A percentile compares a stretch with the other conserved stretches of the same genome.
Conservation (phyloP, 2,113 vertebrate genomes). For the Xiphorhynchus elegans region DNA sequence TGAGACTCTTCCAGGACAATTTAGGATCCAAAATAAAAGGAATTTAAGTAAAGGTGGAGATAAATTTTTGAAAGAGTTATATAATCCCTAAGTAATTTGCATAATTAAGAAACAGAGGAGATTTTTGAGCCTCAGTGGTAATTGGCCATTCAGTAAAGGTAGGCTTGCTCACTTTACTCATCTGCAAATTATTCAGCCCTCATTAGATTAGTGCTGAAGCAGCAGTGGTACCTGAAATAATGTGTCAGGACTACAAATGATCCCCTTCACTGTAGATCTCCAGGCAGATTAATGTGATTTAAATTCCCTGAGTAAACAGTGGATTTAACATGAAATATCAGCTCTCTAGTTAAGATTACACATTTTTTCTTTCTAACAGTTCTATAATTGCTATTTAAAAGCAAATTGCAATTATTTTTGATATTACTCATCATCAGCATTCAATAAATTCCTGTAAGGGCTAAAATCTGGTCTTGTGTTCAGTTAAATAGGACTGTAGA, state of each 20-base stretch:
- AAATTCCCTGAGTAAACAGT: background rate
- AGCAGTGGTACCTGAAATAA: background rate
- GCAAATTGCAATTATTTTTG: background rate
- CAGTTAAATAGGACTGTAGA: background rate
- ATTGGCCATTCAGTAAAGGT: slow-evolving; percentile 13
- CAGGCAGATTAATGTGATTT: background rate
- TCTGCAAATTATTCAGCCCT: slow-evolving; percentile 12
- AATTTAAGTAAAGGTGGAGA: background rate
- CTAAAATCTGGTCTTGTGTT: background rate
- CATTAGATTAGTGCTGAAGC: slow-evolving; percentile 30
- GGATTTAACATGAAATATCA: background rate
- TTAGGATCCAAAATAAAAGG: background rate
- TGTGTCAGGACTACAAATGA: background rate
- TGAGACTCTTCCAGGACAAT: background rate
- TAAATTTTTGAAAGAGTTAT: background rate
- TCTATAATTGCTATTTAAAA: background rate
- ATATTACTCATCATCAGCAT: background rate
- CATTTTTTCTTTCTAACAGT: background rate
- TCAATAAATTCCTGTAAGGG: background rate
- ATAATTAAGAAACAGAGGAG: background rate
- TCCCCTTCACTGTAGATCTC: background rate
- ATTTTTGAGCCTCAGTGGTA: background rate
- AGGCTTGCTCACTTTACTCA: background rate
- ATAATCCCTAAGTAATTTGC: background rate
- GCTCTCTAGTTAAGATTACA: background rate